Evolutionary conservation across 2,797 vertebrate species (phyloP).

Genomic region (Enteromius trimaculatus): DNA sequence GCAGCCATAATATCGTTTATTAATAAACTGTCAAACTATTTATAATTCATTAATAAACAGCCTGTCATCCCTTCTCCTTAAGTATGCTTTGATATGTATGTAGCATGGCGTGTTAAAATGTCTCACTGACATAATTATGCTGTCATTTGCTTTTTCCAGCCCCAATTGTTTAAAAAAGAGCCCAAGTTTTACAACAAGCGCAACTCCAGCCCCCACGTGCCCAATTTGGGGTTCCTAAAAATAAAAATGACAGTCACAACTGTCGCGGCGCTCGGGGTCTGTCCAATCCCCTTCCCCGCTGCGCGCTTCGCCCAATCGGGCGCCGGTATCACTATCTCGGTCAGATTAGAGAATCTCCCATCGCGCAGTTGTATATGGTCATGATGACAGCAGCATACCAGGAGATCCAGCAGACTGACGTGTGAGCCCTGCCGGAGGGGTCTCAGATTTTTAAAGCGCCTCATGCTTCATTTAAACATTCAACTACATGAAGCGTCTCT

Average conservation of each 20-base stretch:
- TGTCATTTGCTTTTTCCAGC: constrained; percentile 60
- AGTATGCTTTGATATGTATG: background rate
- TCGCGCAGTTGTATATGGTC: constrained; percentile 78
- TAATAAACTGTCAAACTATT: constrained; percentile 23
- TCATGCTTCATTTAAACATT: constrained; percentile 64
- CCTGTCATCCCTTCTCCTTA: background rate
- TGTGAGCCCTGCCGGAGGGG: constrained; percentile 59
- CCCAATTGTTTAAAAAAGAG: constrained; percentile 56
- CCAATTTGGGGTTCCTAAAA: constrained; percentile 76
- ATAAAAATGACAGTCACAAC: constrained; percentile 73
- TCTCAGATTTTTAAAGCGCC: constrained; percentile 69
- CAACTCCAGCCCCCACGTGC: constrained; percentile 50
- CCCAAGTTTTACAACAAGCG: constrained; percentile 52
- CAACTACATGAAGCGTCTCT: constrained; percentile 57
- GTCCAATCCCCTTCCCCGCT: constrained; percentile 60
- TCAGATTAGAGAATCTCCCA: constrained; percentile 68
- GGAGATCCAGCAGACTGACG: constrained; percentile 84
- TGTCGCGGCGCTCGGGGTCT: constrained; percentile 55
- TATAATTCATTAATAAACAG: constrained; percentile 36
- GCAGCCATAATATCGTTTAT: constrained; percentile 8
- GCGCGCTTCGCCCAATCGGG: constrained; percentile 69
- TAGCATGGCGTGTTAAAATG: constrained; percentile 10
- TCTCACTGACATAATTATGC: constrained; percentile 51
- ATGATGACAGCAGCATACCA: constrained; percentile 81
- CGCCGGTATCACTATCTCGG: constrained; percentile 63